Base-by-base conservation (phyloP, 1,140 invertebrate genomes). In the Ceratina calcarata region DNA sequence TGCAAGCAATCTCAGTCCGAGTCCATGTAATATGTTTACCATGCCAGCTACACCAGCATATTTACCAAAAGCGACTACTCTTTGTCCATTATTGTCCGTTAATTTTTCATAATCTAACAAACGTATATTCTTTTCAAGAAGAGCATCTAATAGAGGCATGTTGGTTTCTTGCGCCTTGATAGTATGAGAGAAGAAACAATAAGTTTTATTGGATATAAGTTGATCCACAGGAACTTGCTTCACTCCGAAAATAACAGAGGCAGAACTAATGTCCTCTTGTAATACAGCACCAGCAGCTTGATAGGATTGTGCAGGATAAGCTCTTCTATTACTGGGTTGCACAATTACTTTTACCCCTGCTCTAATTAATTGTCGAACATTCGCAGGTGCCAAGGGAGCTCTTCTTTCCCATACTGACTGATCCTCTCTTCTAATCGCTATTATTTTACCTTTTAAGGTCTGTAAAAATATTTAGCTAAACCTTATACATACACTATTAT, bases 141-240 rank as follows among this genome's bases (percentile, higher is more conserved):
- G 96, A 6, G 98, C 98, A 93, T 99, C 99, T 69, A 99, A 92
- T 61, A 99, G 94, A 0, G 98, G 95, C 99, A 99, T 99, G 90
- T 99, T 99, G 16, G 96, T 96, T 90, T 99, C 98, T 91, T 99
- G 99, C 0, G 98, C 99, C 93, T 99, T 99, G 82, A 99, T 99
- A 0, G 99, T 99, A 90, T 99, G 99, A 1, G 99, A 99, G 91
- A 99, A 99, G 91, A 99, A 98, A 83, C 98, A 99, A 88, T 99
- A 99, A 0, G 99, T 99, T 92, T 99, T 99, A 85, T 99, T 96
- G 0, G 98, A 97, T 73, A 99, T 96, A 0, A 99, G 93, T 0
- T 96, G 94, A 91, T 99, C 99, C 13, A 99, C 95, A 0, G 99
- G 99, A 0, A 99, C 97, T 94, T 99, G 98, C 89, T 99, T 99